These are phyloP conservation scores for Osmerus eperlanus DNA, from an alignment of 2,113 vertebrate genomes.

Conservation along the genomic window DNA sequence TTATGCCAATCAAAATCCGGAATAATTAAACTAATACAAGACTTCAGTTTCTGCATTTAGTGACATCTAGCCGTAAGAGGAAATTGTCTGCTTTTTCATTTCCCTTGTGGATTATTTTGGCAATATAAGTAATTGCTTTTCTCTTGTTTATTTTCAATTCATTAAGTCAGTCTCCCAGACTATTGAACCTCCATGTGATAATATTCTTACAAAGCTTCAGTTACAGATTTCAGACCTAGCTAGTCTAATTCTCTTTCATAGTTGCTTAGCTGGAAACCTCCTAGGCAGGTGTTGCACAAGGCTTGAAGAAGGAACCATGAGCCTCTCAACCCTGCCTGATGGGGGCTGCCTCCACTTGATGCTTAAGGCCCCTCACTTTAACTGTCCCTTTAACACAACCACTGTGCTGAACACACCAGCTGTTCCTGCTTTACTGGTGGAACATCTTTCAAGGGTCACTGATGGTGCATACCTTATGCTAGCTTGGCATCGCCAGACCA, in stretches of 20 bases:
- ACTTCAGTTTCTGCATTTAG: background rate
- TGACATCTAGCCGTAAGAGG: background rate
- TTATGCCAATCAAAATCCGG: background rate
- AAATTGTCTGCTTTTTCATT: background rate
- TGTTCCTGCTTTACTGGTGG: background rate
- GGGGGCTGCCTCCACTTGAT: too few species aligned
- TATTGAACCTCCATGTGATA: background rate
- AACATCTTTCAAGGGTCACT: background rate
- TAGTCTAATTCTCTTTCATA: background rate
- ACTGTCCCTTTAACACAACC: too few species aligned
- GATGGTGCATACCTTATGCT: too few species aligned
- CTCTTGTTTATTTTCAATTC: slow-evolving; percentile 4
- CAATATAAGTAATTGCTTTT: background rate
- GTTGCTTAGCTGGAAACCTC: background rate
- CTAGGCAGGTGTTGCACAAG: background rate
- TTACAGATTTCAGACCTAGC: background rate
- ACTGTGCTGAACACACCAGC: background rate
- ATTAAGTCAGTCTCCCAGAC: background rate
- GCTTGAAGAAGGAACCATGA: background rate
- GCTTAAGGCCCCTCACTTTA: too few species aligned
- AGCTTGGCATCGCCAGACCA: too few species aligned
- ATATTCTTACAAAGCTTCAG: background rate
- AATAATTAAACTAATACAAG: background rate
- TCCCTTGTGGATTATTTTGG: background rate
- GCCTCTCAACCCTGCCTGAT: too few species aligned